Evolutionary conservation across 2,113 vertebrate genomes (phyloP).

Genomic region (Triplophysa tibetana): DNA sequence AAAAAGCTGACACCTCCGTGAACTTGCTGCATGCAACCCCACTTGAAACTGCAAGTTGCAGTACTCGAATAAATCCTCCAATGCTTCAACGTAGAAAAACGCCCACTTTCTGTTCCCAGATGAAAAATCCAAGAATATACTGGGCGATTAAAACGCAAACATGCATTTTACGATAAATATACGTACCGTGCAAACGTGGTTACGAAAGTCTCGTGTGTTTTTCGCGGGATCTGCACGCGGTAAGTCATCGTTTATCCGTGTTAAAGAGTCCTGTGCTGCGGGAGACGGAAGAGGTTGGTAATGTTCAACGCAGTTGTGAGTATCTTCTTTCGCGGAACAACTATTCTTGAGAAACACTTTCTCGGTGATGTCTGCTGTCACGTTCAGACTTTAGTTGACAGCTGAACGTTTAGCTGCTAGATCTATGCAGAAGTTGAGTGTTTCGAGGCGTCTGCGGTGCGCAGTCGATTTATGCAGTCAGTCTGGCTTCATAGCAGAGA

Average conservation of each 20-base stretch:
- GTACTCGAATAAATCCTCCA: conserved; percentile 12
- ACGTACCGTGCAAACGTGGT: not conserved
- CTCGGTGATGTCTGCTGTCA: not conserved
- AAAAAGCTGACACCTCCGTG: not conserved
- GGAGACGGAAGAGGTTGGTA: conserved; percentile 72
- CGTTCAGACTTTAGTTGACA: not conserved
- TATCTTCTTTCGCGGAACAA: conserved; percentile 25
- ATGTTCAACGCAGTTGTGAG: conserved; percentile 40
- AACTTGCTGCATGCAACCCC: conserved; percentile 39
- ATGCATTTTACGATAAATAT: not conserved
- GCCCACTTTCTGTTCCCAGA: conserved; percentile 45
- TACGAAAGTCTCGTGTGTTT: not conserved
- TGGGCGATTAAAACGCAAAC: conserved; percentile 12
- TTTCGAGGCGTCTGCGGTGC: conserved; percentile 16
- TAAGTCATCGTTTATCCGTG: conserved; percentile 24
- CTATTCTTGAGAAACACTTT: not conserved
- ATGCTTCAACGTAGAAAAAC: conserved; percentile 38
- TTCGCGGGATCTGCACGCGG: not conserved
- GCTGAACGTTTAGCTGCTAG: not conserved
- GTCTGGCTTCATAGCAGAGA: conserved; percentile 21
- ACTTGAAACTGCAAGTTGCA: conserved; percentile 35
- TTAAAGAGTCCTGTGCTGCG: conserved; percentile 33
- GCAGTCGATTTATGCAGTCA: conserved; percentile 4
- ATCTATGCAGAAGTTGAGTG: conserved; percentile 1
- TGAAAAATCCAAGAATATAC: conserved; percentile 28